Conservation (phyloP, 2,888 invertebrate genomes). For the Trissonchulus sp. region DNA sequence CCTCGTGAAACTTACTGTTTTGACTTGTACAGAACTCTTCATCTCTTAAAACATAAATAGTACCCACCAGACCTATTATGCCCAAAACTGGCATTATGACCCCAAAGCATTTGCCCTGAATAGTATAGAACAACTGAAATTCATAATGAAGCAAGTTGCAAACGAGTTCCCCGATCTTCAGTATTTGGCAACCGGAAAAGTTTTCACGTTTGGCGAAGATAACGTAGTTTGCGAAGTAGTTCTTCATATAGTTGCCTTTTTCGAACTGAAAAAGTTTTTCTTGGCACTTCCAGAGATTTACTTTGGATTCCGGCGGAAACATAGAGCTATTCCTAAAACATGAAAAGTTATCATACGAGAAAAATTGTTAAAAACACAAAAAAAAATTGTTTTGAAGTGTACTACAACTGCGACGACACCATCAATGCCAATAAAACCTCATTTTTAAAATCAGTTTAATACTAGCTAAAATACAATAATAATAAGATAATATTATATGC, state of each 20-base stretch:
- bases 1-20: no score
- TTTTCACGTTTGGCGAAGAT: background rate
- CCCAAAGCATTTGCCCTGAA: background rate
- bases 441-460: no score
- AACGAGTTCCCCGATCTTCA: background rate
- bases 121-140: background rate
- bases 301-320: background rate
- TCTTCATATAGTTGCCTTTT: background rate
- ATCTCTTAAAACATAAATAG: background rate
- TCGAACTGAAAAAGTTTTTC: background rate
- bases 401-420: no score
- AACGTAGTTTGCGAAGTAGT: background rate
- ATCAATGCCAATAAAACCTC: no score
- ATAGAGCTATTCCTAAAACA: background rate
- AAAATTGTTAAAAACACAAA: no score
- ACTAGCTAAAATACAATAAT: no score
- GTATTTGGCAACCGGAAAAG: background rate
- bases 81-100: background rate
- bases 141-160: background rate
- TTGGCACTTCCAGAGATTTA: background rate
- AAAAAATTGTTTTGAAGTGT: no score
- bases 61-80: background rate
- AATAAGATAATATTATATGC: no score
- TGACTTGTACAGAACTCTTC: no score
- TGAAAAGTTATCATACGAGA: no score